Evolutionary conservation across 2,113 vertebrate species (phyloP), one percentile per base, ranked within the genome.

Genomic region (Buteo buteo): DNA sequence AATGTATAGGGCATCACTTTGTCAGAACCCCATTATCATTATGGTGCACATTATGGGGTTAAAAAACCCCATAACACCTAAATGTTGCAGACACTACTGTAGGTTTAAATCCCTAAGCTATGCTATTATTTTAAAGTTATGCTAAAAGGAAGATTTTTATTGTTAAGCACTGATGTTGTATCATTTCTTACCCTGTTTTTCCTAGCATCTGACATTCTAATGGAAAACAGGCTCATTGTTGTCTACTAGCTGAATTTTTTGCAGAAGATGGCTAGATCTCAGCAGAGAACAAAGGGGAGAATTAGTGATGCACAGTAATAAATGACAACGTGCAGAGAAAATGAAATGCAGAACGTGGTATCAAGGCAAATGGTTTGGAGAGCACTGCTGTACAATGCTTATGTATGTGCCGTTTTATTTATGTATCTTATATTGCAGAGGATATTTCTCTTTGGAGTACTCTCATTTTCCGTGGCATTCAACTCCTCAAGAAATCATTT

Each of bases 41-140:
- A 1, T 9, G 14, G 22, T 44, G 15, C 19, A 21, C 11, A 3
- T 59, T 15, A 42, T 3, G 17, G 52, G 52, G 24, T 24, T 28
- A 59, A 59, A 52, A 57, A 70, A 13, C 0, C 16, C 29, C 3
- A 1, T 22, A 24, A 13, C 18, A 7, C 12, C 13, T 2, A 13
- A 61, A 32, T 6, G 17, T 31, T 34, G 31, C 58, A 66, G 44
- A 10, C 25, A 11, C n/a, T 26, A 38, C 71, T 66, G 25, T 25
- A 11, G 20, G 13, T 34, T 73, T 55, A 73, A 59, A 34, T 44
- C 22, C 10, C 26, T 21, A 15, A 50, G 18, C 29, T 32, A 3
- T 12, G 40, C 44, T 71, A 2, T 26, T 32, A 4, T 14, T 80
- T 50, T 36, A 36, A 58, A 31, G 34, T 45, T 59, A 17, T 59